These are phyloP conservation scores for Scartelaos histophorus DNA, from an alignment of 2,113 vertebrate genomes.

Conservation along the genomic window DNA sequence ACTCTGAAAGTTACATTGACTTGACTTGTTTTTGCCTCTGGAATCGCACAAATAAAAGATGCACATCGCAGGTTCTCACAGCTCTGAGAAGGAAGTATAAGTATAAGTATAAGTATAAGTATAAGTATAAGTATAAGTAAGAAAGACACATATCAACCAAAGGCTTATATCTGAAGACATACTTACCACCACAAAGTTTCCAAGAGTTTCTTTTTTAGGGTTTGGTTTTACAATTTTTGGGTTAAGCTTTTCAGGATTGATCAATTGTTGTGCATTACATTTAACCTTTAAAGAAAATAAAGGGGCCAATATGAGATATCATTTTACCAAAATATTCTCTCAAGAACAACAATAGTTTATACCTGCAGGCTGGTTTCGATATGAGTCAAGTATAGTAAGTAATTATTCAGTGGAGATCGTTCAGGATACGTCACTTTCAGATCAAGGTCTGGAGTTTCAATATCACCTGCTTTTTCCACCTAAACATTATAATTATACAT, in stretches of 20 bases:
- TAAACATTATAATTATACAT: conserved; percentile 54
- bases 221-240: conserved; percentile 19
- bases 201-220: conserved; percentile 79
- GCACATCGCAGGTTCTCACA: conserved; percentile 75
- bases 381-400: conserved; percentile 83
- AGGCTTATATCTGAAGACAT: not conserved
- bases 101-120: too few species aligned
- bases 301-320: not conserved
- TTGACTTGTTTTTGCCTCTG: conserved; percentile 73
- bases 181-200: conserved; percentile 83
- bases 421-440: conserved; percentile 84
- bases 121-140: not conserved
- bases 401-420: conserved; percentile 75
- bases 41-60: conserved; percentile 79
- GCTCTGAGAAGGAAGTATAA: conserved; percentile 70
- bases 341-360: conserved; percentile 16
- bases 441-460: conserved; percentile 77
- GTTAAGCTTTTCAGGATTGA: conserved; percentile 75
- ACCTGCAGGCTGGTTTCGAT: conserved; percentile 80
- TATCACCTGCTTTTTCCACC: conserved; percentile 81
- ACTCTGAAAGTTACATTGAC: conserved; percentile 87
- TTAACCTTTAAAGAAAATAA: conserved; percentile 70
- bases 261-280: conserved; percentile 66
- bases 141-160: not conserved
- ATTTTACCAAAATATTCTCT: not conserved